These are phyloP conservation scores for Paradisaea rubra DNA, from an alignment of 2,113 vertebrate genomes.

Conservation along the genomic window DNA sequence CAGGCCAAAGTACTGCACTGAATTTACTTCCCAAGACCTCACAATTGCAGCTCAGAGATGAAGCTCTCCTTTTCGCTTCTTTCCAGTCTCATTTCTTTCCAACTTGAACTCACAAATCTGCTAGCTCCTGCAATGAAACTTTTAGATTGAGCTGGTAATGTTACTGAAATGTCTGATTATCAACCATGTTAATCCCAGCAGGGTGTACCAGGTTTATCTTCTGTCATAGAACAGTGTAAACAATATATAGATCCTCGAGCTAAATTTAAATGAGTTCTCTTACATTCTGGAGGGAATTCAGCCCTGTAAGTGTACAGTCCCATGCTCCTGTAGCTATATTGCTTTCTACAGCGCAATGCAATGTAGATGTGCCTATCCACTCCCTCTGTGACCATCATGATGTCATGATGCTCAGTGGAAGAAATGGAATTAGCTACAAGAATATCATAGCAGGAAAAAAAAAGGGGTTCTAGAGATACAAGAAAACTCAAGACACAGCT, in stretches of 20 bases:
- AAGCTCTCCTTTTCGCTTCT: not conserved
- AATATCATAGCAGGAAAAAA: not conserved
- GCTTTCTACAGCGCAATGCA: not conserved
- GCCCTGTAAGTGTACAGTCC: not conserved
- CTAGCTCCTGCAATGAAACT: not conserved
- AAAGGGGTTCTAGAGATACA: not conserved
- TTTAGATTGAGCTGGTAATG: not conserved
- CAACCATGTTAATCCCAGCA: not conserved
- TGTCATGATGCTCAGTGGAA: not conserved
- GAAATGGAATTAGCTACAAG: not conserved
- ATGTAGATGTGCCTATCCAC: not conserved
- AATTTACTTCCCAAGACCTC: not conserved
- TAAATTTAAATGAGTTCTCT: slow-evolving; percentile 2
- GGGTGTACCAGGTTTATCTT: not conserved
- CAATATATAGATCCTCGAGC: not conserved
- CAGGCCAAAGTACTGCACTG: not conserved
- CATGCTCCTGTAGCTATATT: not conserved
- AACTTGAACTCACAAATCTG: not conserved
- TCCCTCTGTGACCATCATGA: not conserved
- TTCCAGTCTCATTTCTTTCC: not conserved
- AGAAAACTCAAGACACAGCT: not conserved
- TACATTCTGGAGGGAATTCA: not conserved
- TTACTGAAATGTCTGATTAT: not conserved
- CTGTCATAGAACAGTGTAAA: not conserved
- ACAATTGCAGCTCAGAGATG: not conserved